Conservation (phyloP, 2,888 invertebrate species). For the Synergus laeviventris region DNA sequence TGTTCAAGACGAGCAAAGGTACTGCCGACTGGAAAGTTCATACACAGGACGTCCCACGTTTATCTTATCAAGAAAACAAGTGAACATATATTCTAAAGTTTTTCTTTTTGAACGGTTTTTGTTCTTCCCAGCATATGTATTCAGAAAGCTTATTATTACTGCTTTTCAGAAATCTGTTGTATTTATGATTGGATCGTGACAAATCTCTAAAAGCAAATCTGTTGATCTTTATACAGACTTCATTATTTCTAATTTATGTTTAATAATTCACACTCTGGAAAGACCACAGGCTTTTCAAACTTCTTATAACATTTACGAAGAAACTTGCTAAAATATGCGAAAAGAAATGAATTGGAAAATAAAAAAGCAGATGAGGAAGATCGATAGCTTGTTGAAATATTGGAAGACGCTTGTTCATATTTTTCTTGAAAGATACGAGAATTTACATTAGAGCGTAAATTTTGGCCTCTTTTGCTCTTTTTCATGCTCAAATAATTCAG, state of each 20-base stretch:
- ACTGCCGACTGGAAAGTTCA: background rate
- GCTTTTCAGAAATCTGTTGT: constrained; percentile 10
- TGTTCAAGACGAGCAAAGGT: constrained; percentile 23
- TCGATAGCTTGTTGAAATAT: constrained; percentile 11
- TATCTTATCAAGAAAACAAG: background rate
- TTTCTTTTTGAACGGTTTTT: background rate
- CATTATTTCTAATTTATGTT: background rate
- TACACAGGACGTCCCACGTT: constrained; percentile 15
- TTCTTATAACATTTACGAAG: background rate
- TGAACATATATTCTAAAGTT: background rate
- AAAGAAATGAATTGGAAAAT: no score
- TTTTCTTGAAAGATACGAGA: background rate
- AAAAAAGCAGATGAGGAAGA: background rate
- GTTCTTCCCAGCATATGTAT: background rate
- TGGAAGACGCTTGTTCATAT: background rate
- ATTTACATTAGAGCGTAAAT: background rate
- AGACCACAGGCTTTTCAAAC: background rate
- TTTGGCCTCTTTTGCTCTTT: background rate
- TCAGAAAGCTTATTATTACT: constrained; percentile 15
- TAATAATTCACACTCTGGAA: constrained; percentile 7
- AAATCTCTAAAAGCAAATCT: background rate
- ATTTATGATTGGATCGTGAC: constrained; percentile 19
- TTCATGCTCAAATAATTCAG: constrained; percentile 9
- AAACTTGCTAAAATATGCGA: background rate
- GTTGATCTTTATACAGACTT: background rate